A percentile compares a stretch with the other conserved stretches of the same genome.
Evolutionary conservation across 2,113 vertebrate genomes (phyloP).

Genomic region (Mionectes macconnelli): DNA sequence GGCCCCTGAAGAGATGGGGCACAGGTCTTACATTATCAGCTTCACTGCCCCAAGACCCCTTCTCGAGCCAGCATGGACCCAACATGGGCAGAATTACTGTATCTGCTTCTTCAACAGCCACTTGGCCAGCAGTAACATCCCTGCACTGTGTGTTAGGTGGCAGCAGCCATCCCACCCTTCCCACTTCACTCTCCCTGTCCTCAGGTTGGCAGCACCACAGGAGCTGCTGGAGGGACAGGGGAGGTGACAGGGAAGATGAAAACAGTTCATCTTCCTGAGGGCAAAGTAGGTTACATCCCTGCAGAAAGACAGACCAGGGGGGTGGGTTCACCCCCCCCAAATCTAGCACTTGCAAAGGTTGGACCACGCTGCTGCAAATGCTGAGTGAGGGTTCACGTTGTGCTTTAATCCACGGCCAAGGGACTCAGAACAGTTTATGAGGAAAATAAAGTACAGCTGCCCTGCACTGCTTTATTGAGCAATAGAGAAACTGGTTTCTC

Average conservation of each 20-base stretch:
- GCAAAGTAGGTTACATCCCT: neutral
- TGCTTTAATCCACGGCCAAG: neutral
- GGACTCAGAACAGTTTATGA: neutral
- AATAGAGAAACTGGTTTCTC: neutral
- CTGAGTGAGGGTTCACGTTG: neutral
- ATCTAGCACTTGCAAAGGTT: neutral
- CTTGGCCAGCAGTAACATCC: neutral
- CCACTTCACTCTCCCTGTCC: neutral
- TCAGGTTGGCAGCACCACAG: neutral
- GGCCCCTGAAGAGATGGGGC: neutral
- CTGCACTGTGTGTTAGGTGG: neutral
- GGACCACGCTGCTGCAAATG: neutral
- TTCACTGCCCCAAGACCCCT: neutral
- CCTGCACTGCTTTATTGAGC: neutral
- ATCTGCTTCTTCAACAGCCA: neutral
- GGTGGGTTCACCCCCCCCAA: neutral
- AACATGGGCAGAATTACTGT: fast-evolving
- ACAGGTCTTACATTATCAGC: neutral
- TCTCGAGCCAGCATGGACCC: neutral
- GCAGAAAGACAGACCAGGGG: neutral
- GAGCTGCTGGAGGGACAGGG: neutral
- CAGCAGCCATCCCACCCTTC: neutral
- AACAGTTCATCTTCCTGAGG: neutral
- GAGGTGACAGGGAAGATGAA: neutral
- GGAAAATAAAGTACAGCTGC: neutral